These are phyloP conservation scores for Melopsittacus undulatus DNA, from an alignment of 2,797 vertebrate genomes.

Conservation along the genomic window DNA sequence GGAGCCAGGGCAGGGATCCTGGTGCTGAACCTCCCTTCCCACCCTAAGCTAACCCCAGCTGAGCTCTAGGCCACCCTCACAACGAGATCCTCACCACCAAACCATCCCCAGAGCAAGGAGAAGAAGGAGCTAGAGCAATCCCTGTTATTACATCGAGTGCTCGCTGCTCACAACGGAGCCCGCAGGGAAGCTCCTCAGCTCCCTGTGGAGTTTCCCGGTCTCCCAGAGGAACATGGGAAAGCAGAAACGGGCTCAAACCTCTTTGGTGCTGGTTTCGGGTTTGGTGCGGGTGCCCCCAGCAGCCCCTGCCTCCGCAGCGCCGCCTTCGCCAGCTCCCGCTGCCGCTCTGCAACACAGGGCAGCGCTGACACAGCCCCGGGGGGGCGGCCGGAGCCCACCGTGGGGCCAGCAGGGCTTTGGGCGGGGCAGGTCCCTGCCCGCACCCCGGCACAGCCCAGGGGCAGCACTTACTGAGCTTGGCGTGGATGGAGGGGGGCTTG, in stretches of 20 bases:
- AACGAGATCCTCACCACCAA: neutral
- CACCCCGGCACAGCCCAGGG: neutral
- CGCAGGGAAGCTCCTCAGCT: neutral
- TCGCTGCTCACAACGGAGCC: neutral
- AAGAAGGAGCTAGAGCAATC: neutral
- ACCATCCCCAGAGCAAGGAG: neutral
- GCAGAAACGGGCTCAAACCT: constrained; percentile 73
- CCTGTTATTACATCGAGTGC: neutral
- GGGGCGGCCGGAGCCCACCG: neutral
- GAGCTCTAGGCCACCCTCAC: neutral
- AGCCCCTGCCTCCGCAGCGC: constrained; percentile 89
- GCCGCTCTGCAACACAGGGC: constrained; percentile 82
- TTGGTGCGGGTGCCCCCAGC: constrained; percentile 74
- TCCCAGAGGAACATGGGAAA: neutral
- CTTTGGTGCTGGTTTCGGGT: constrained; percentile 78
- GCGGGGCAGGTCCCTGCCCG: rapidly evolving
- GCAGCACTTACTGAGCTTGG: constrained; percentile 87
- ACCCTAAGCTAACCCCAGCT: neutral
- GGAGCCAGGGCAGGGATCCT: neutral
- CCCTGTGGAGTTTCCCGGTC: neutral
- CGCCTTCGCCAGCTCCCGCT: constrained; percentile 88
- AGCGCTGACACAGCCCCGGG: neutral
- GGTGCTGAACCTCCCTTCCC: rapidly evolving
- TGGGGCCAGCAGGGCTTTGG: neutral
- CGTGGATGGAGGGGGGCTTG: constrained; percentile 85